These are phyloP conservation scores for Oligia latruncula DNA, from an alignment of 2,888 invertebrate genomes.

Conservation along the genomic window DNA sequence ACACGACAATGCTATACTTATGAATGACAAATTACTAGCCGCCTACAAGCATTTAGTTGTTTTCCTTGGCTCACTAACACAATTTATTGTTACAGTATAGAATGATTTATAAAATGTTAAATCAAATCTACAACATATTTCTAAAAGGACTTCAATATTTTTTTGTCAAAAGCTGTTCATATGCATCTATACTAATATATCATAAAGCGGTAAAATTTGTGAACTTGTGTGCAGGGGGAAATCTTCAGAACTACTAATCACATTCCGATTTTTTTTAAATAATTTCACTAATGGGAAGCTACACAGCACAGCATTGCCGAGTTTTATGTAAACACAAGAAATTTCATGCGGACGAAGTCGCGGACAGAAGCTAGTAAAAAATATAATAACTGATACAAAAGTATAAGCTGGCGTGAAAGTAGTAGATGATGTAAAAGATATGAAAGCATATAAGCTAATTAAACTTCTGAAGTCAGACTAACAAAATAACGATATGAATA, in stretches of 20 bases:
- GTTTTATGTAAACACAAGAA: not conserved
- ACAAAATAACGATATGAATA: not conserved
- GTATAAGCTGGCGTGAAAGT: not conserved
- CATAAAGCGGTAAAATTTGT: not conserved
- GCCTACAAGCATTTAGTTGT: constrained; percentile 38
- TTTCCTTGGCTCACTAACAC: constrained; percentile 53
- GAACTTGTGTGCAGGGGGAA: not conserved
- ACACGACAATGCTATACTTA: constrained; percentile 34
- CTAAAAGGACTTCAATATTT: not conserved
- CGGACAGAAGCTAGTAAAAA: not conserved
- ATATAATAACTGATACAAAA: not conserved
- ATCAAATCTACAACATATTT: not conserved
- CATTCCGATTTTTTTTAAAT: not conserved
- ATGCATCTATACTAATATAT: not conserved
- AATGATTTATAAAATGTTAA: constrained; percentile 5
- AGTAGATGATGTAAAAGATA: not conserved
- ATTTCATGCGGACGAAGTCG: not conserved
- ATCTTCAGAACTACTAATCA: not conserved
- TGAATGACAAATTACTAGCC: constrained; percentile 36
- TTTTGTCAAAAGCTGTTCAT: not conserved
- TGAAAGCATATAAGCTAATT: not conserved
- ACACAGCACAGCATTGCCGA: not conserved
- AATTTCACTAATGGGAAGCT: not conserved
- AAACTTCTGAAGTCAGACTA: not conserved
- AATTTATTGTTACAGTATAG: constrained; percentile 32